These are phyloP conservation scores for Batillaria attramentaria DNA, from an alignment of 1,140 invertebrate species.

Conservation along the genomic window DNA sequence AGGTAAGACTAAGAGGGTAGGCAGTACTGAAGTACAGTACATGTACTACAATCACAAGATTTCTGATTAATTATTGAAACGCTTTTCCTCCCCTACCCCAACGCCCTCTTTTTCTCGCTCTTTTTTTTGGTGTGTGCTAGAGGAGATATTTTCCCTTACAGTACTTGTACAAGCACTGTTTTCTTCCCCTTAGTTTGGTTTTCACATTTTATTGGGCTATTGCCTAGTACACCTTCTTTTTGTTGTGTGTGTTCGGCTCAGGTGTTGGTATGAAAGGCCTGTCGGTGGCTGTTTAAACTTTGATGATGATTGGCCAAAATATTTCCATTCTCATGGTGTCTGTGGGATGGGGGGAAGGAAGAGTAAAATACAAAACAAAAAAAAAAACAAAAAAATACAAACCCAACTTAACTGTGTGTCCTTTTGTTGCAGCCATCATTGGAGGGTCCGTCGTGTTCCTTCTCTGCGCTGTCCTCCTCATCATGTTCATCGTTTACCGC, in stretches of 20 bases:
- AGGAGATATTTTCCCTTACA: not conserved
- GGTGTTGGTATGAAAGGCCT: not conserved
- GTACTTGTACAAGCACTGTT: not conserved
- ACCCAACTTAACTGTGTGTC: not conserved
- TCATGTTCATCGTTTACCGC: conserved; percentile 99
- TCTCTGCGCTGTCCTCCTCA: conserved; percentile 96
- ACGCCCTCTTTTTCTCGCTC: not conserved
- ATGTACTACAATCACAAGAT: too few species aligned
- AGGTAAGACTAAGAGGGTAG: not conserved
- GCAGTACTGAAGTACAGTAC: not conserved
- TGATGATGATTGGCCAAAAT: not conserved
- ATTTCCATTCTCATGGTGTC: not conserved
- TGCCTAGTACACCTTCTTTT: too few species aligned
- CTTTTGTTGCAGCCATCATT: conserved; percentile 87
- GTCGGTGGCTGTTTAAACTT: not conserved
- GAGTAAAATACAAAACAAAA: not conserved
- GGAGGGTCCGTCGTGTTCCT: conserved; percentile 97
- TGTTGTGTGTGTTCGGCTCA: not conserved
- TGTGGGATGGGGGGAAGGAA: not conserved
- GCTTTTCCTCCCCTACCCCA: too few species aligned
- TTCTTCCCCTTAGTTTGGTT: too few species aligned
- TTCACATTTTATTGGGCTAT: too few species aligned
- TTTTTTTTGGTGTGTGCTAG: not conserved
- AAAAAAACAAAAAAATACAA: not conserved
- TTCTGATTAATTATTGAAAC: too few species aligned